A percentile compares a stretch with the other conserved stretches of the same genome.
Evolutionary conservation across 2,888 invertebrate genomes (phyloP).

Genomic region (Sinhomidia bicolor): DNA sequence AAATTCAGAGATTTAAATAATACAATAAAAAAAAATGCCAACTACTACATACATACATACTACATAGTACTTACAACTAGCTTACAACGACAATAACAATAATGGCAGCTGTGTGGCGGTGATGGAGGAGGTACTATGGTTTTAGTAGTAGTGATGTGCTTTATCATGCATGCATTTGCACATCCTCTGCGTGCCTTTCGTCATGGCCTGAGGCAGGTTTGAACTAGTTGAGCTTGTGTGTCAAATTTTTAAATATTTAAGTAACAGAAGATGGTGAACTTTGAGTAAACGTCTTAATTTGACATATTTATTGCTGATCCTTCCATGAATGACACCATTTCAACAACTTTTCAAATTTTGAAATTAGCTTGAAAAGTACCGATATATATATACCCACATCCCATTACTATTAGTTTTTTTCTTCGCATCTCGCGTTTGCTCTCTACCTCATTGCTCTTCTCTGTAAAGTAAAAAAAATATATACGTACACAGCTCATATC

Average conservation of each 20-base stretch:
- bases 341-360: conserved; percentile 65
- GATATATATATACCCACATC: conserved; percentile 30
- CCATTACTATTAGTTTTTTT: conserved; percentile 21
- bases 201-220: conserved; percentile 74
- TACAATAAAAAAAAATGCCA: background rate
- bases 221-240: conserved; percentile 73
- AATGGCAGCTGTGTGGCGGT: conserved; percentile 19
- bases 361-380: conserved; percentile 32
- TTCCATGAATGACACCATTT: conserved; percentile 75
- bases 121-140: background rate
- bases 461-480: background rate
- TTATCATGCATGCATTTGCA: conserved; percentile 74
- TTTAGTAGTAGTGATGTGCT: conserved; percentile 50
- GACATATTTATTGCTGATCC: conserved; percentile 71
- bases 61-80: no score
- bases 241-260: conserved; percentile 71
- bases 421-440: background rate
- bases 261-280: conserved; percentile 61
- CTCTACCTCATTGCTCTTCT: background rate
- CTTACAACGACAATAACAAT: no score
- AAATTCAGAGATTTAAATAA: conserved; percentile 20
- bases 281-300: conserved; percentile 72
- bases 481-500: no score
- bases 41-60: no score
- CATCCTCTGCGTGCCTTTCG: conserved; percentile 67